Evolutionary conservation across 2,113 vertebrate species (phyloP).

Genomic region (Trichomycterus rosablanca): DNA sequence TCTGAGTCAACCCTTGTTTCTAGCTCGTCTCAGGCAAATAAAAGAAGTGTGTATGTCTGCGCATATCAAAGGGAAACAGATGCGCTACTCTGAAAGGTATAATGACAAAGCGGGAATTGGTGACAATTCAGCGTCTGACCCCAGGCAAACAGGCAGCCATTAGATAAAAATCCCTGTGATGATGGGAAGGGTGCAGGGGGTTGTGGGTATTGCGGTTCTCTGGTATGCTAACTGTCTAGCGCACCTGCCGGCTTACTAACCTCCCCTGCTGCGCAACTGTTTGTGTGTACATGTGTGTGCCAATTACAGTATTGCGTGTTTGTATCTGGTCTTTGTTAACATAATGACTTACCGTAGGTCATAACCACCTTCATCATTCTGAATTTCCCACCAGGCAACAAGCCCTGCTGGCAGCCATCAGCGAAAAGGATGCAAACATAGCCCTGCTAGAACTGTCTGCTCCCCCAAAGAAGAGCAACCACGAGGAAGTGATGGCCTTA

Average conservation of each 20-base stretch:
- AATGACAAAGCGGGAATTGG: constrained; percentile 25
- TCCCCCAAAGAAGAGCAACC: constrained; percentile 87
- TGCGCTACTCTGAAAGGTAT: constrained; percentile 10
- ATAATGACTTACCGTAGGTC: constrained; percentile 39
- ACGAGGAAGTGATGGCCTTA: constrained; percentile 90
- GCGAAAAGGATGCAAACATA: constrained; percentile 96
- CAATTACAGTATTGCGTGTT: constrained; percentile 1
- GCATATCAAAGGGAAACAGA: constrained; percentile 2
- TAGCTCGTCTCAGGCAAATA: neutral
- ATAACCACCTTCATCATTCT: constrained; percentile 28
- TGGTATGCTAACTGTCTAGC: constrained; percentile 39
- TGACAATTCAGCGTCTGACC: constrained; percentile 33
- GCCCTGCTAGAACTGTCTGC: constrained; percentile 91
- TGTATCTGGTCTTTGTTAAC: constrained; percentile 30
- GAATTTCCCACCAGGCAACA: constrained; percentile 76
- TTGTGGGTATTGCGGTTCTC: constrained; percentile 35
- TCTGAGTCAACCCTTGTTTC: constrained; percentile 15
- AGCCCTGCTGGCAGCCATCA: constrained; percentile 90
- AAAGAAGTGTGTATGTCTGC: neutral
- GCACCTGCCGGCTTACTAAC: constrained; percentile 30
- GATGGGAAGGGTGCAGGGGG: constrained; percentile 42
- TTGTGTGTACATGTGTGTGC: neutral
- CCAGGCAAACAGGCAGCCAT: constrained; percentile 29
- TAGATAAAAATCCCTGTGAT: constrained; percentile 40
- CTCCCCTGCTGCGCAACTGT: constrained; percentile 29